Evolutionary conservation across 2,113 vertebrate species (phyloP), one percentile per base, ranked within the genome.

Genomic region (Suricata suricatta): DNA sequence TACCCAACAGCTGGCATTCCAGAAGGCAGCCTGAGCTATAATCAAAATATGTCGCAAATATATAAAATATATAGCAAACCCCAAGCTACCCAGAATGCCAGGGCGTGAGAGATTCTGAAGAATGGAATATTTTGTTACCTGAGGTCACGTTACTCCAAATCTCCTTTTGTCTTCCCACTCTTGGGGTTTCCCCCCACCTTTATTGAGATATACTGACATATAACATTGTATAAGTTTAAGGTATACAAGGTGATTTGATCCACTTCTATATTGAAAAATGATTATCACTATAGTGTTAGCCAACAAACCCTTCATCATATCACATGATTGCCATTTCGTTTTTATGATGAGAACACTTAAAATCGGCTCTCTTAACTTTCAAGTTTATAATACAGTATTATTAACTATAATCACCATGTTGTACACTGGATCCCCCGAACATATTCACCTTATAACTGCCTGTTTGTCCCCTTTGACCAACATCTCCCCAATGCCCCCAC

Each of bases 1-100:
- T 41, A 85, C 29, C 88, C 90, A 97, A 92, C 74, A 97, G 71
- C 77, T 92, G 87, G 60, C 84, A 96, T 96, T 97, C 89, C 93
- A 97, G 88, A 96, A 88, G 76, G 47, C 76, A 88, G 81, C 52
- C 69, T 94, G 80, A 57, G 35, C 10, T 96, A 64, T 74, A 69
- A 25, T 86, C 25, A 33, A 96, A 96, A 90, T 64, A 72, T 29
- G 87, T 27, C 76, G 64, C 64, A 96, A 97, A 84, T 97, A 74
- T 52, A 63, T 52, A 93, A 90, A 82, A 63, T 84, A 92, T 85
- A 44, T 72, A 47, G 71, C 35, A 95, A 81, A 47, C 19, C 31
- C 8, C 0, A 25, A 69, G 84, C 90, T 76, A 96, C 60, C 19
- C 81, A 93, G 71, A 95, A 93, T 52, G 23, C 13, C 88, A 77